These are phyloP conservation scores for Pangasianodon gigas DNA, from an alignment of 2,113 vertebrate genomes.

Conservation along the genomic window DNA sequence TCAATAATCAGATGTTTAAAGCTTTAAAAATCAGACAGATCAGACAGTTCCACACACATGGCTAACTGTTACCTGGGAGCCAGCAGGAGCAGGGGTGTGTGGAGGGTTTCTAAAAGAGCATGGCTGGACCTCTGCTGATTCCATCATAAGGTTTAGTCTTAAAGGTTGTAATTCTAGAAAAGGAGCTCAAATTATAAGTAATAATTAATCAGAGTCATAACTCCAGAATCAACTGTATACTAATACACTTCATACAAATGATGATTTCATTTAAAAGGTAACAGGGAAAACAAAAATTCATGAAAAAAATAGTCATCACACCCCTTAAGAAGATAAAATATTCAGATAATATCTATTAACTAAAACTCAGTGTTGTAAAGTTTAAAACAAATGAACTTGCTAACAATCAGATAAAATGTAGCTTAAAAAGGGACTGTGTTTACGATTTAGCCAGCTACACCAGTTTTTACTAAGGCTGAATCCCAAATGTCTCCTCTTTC, in stretches of 20 bases:
- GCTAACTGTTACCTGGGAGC: neutral
- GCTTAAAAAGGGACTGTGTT: neutral
- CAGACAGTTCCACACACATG: neutral
- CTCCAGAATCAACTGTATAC: too few species aligned
- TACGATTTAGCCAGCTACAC: neutral
- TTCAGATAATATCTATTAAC: neutral
- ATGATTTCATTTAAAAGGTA: too few species aligned
- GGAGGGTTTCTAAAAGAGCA: neutral
- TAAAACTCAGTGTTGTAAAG: too few species aligned
- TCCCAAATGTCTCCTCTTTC: neutral
- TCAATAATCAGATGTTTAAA: neutral
- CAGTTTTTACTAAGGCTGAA: neutral
- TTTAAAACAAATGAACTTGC: neutral
- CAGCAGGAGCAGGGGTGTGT: neutral
- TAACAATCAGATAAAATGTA: neutral
- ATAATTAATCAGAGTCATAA: too few species aligned
- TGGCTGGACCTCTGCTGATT: neutral
- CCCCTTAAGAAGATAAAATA: neutral
- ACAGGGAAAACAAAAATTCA: too few species aligned
- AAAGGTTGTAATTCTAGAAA: neutral
- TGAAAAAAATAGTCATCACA: too few species aligned
- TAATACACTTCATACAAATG: too few species aligned
- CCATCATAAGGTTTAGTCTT: neutral
- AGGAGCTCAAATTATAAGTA: too few species aligned
- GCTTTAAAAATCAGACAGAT: neutral